These are phyloP conservation scores for Galagoides demidoff DNA, from an alignment of 2,797 vertebrate genomes.

Conservation along the genomic window DNA sequence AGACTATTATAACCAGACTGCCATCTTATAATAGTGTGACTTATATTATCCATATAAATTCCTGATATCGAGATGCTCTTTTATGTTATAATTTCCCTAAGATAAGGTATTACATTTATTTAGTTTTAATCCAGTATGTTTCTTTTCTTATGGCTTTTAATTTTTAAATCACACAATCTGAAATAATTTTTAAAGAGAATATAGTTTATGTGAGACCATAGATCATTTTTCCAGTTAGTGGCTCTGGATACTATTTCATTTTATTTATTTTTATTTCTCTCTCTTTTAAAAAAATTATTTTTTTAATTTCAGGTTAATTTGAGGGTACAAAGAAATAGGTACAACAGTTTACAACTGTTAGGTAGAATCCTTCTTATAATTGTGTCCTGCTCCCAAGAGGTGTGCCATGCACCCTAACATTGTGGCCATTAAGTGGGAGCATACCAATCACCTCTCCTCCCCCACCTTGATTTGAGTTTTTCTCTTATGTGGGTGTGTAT, in stretches of 20 bases:
- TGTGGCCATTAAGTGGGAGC: no score
- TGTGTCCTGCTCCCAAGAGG: no score
- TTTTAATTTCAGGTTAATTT: no score
- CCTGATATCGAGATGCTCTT: not conserved
- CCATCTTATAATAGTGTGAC: not conserved
- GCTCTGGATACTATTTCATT: not conserved
- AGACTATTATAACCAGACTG: not conserved
- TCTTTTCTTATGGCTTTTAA: not conserved
- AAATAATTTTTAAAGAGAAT: slow-evolving; percentile 3
- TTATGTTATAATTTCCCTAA: slow-evolving; percentile 6
- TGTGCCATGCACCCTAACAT: no score
- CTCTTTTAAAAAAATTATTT: not conserved
- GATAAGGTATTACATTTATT: not conserved
- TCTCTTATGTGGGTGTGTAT: no score
- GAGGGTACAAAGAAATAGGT: no score
- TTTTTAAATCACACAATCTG: not conserved
- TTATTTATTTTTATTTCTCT: not conserved
- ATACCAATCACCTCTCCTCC: no score
- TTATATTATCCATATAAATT: not conserved
- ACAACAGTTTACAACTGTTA: no score
- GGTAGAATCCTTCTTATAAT: no score
- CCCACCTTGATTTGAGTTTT: no score
- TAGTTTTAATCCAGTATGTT: not conserved
- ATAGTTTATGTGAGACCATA: not conserved
- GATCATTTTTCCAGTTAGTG: not conserved